Evolutionary conservation across 2,888 invertebrate species (phyloP).

Genomic region (Dione juno): DNA sequence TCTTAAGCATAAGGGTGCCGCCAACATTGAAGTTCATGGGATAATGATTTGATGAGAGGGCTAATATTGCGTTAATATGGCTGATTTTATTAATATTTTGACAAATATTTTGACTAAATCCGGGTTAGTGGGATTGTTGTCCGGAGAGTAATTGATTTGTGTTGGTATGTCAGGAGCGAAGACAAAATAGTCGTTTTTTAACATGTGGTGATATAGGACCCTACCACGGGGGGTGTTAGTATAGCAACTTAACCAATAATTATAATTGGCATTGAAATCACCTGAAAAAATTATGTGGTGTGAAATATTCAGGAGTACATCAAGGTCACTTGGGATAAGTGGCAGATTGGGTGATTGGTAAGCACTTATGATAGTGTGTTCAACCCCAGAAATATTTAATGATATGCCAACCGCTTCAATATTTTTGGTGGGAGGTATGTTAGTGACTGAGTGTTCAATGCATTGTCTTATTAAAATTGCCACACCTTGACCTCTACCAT

Average conservation of each 20-base stretch:
- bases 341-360: background rate
- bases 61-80: background rate
- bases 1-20: background rate
- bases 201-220: conserved; percentile 23
- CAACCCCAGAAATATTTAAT: background rate
- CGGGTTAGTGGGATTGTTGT: too few relatives aligned
- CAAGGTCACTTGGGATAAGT: background rate
- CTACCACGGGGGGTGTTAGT: conserved; percentile 25
- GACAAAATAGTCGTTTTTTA: too few relatives aligned
- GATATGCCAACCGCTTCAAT: background rate
- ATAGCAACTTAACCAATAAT: conserved; percentile 20
- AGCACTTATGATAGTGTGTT: background rate
- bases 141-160: too few relatives aligned
- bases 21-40: conserved; percentile 9
- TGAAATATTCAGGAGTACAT: background rate
- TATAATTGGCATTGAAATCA: too few relatives aligned
- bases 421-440: background rate
- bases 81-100: too few relatives aligned
- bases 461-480: background rate
- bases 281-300: too few relatives aligned
- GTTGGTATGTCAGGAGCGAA: too few relatives aligned
- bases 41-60: conserved; percentile 43
- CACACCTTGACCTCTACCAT: too few relatives aligned
- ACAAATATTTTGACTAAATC: too few relatives aligned
- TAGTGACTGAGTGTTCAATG: background rate